Evolutionary conservation across 2,797 vertebrate genomes (phyloP), one percentile per base, ranked within the genome.

Genomic region (Atherinosoma microstoma): DNA sequence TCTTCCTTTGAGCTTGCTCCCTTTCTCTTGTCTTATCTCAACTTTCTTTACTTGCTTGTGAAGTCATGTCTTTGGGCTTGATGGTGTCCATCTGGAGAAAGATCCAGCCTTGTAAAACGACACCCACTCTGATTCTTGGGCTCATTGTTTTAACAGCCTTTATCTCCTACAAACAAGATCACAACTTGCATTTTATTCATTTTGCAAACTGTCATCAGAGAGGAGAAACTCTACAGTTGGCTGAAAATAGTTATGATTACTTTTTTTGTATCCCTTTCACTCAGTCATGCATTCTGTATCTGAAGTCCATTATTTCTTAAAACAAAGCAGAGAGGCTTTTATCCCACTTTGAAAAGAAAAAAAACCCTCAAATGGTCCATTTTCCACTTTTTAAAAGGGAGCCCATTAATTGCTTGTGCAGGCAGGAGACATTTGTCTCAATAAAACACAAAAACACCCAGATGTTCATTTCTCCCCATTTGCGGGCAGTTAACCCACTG

Each of bases 361-460:
- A 73, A 83, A 80, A 27, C 24, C 24, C 75, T 82, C 62, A 72
- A 87, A 85, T 80, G 67, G 51, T 64, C 80, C 34, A 73, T 90
- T 89, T 90, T 82, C 84, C 80, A 76, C 78, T 75, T 87, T 90
- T 89, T 82, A 78, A 75, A 87, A 75, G 60, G 73, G 74, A 87
- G 82, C 75, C 45, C 80, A 92, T 93, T 93, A 93, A 94, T 94
- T 94, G 91, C 89, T 84, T 76, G 84, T 86, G 67, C 84, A 90
- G 75, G 67, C 86, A 64, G 89, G 75, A 75, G 69, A 89, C 84
- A 92, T 95, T 95, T 93, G 92, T 95, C 93, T 94, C 88, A 91
- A 93, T 94, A 90, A 93, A 94, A 91, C 89, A 87, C 77, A 86
- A 91, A 91, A 90, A 47, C 86, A 90, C 73, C 87, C 89, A 45